phyloP scores from a whole-genome alignment of 2,113 vertebrate genomes.

The Colossoma macropomum region DNA sequence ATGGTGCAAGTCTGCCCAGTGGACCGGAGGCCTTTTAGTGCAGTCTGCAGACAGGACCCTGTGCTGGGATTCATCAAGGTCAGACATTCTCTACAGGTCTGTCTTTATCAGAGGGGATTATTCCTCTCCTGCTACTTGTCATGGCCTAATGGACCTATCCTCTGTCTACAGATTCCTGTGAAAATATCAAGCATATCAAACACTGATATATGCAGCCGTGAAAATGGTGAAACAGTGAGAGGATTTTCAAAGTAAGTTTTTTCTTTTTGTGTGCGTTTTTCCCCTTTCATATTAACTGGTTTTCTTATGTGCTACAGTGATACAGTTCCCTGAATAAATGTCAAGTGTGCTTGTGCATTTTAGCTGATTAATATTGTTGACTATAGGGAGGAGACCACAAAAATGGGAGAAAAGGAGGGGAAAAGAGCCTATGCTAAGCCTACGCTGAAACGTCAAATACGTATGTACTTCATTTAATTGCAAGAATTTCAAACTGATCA shows the following conservation, averaged over 20 bases:
- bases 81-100: neutral
- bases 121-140: neutral
- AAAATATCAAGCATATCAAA: conserved; percentile 55
- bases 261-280: neutral
- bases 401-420: conserved; percentile 52
- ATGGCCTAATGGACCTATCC: neutral
- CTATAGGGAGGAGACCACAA: conserved; percentile 38
- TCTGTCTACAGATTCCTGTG: conserved; percentile 71
- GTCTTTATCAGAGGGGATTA: neutral
- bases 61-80: conserved; percentile 74
- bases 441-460: conserved; percentile 73
- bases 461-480: conserved; percentile 59
- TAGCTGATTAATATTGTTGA: neutral
- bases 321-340: conserved; percentile 20
- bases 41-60: conserved; percentile 82
- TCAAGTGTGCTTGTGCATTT: neutral
- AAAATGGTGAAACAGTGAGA: conserved; percentile 58
- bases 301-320: neutral
- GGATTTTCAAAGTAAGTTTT: conserved; percentile 65
- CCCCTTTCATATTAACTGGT: neutral
- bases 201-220: conserved; percentile 62
- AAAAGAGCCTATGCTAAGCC: conserved; percentile 49
- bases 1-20: conserved; percentile 89
- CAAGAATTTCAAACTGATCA: neutral
- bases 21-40: conserved; percentile 89